Evolutionary conservation across 2,888 invertebrate species (phyloP), one percentile per base, ranked within the genome.

Genomic region (Drosophila austrosaltans): DNA sequence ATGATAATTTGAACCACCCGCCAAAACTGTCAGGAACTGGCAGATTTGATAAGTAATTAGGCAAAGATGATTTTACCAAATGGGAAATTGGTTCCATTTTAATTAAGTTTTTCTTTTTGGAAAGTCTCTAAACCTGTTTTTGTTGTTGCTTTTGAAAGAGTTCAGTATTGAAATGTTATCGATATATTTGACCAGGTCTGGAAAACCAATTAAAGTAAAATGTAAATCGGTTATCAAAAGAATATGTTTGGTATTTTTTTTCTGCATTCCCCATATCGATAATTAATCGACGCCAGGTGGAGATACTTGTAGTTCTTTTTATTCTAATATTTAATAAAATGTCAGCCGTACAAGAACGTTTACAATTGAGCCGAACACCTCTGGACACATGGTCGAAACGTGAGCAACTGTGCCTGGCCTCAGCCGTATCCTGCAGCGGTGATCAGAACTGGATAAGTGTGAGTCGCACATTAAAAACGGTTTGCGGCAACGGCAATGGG

Each of bases 391-490:
- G 98, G 98, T 96, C 96, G 40, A 94, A 95, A 0, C 94, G 96
- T 5, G 98, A 98, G 84, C 96, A 97, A 91, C 91, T 98, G 77
- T 96, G 96, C 82, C 92, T 98, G 54, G 97, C 97, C 0, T 97
- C 97, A 0, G 96, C 97, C 96, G 98, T 8, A 93, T 96, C 48
- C 94, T 96, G 88, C 97, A 98, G 92, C 97, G 98, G 98, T 95
- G 97, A 94, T 96, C 97, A 0, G 96, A 96, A 93, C 94, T 96
- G 12, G 95, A 96, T 78, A 95, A 95, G 12, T 93, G 95, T 54
- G 12, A 90, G 79, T 36, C 89, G 86, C 44, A 82, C 83, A 1
- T 92, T 98, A 8, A 97, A 96, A 92, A 94, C 96, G 0, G 95
- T 96, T 65, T 96, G 95, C 3, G 94, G 95, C 1, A 63, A 68